Base-by-base conservation (phyloP, 2,888 invertebrate species). In the Ectobius pallidus region DNA sequence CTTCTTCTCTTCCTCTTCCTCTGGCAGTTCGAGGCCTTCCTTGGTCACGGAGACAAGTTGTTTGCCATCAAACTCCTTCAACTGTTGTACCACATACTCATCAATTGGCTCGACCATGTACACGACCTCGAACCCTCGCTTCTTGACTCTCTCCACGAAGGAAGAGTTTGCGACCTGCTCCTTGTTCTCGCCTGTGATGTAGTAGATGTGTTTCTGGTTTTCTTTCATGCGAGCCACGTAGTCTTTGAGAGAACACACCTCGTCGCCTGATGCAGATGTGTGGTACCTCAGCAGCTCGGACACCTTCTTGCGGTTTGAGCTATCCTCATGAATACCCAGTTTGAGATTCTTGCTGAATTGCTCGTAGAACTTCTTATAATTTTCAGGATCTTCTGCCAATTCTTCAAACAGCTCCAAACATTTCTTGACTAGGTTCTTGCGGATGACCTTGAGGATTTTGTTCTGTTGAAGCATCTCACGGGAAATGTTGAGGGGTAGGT, bases 51-150 rank as follows among this genome's bases (percentile, higher is more conserved):
- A 97, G 0, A 98, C 96, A 27, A 99, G 86, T 77, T 93, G 92
- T 84, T 98, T 98, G 77, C 96, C 98, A 79, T 99, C 97, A 81
- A 94, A 99, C 82, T 99, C 99, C 85, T 95, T 99, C 87, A 99
- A 87, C 84, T 99, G 98, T 83, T 99, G 99, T 30, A 97, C 96
- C 78, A 97, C 97, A 81, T 99, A 99, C 85, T 99, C 99, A 85
- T 99, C 99, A 80, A 99, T 99, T 70, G 99, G 99, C 83, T 99
- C 99, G 0, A 94, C 93, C 99, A 99, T 99, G 91, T 99, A 99
- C 69, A 99, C 89, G 1, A 96, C 96, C 86, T 99, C 99, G 81
- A 95, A 97, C 44, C 99, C 99, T 80, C 97, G 94, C 82, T 96
- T 98, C 91, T 95, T 95, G 14, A 99, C 96, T 73, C 96, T 89